Evolutionary conservation across 2,113 vertebrate species (phyloP).

Genomic region (Glaucidium brasilianum): DNA sequence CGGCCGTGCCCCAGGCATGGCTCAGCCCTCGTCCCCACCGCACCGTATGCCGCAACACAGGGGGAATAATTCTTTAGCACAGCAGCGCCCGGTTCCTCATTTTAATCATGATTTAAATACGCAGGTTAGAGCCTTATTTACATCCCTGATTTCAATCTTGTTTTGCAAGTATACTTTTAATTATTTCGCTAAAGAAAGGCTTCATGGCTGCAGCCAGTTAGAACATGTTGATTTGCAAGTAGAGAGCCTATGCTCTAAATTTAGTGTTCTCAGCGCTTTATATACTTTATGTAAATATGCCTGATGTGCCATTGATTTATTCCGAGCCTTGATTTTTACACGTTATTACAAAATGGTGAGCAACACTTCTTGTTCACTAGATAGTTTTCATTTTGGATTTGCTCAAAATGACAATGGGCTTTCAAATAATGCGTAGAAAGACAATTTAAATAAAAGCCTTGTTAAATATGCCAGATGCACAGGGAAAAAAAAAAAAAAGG

Average conservation of each 20-base stretch:
- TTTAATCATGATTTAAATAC: neutral
- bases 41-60: rapidly evolving
- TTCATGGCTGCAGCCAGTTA: neutral
- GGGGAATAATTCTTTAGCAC: neutral
- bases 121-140: neutral
- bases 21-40: neutral
- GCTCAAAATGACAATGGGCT: neutral
- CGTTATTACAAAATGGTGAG: constrained; percentile 13
- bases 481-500: neutral
- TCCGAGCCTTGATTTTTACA: neutral
- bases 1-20: rapidly evolving
- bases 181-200: neutral
- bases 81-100: neutral
- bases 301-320: constrained; percentile 25
- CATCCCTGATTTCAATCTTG: neutral
- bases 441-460: neutral
- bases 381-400: neutral
- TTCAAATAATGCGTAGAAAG: neutral
- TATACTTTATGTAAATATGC: constrained; percentile 39
- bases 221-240: neutral
- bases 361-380: neutral
- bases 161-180: neutral
- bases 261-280: constrained; percentile 33
- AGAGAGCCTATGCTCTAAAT: constrained; percentile 21
- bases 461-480: neutral